Conservation (phyloP, 2,888 invertebrate genomes). For the Campopleginae sp. region DNA sequence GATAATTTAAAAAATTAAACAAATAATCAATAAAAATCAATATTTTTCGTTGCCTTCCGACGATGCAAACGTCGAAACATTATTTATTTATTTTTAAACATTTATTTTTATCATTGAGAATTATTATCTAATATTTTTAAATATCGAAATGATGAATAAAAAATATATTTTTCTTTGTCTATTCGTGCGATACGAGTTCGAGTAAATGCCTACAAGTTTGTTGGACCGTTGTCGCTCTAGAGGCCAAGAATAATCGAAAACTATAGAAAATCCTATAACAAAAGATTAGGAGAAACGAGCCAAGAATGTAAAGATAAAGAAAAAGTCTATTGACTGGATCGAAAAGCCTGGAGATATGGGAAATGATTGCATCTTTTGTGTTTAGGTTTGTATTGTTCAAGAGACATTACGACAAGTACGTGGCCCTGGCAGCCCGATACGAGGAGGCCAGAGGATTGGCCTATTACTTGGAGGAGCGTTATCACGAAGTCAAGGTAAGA, state of each 20-base stretch:
- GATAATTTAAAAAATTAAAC: too few relatives aligned
- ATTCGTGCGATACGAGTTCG: too few relatives aligned
- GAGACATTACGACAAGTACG: constrained; percentile 87
- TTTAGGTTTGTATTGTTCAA: constrained; percentile 87
- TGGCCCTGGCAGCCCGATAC: constrained; percentile 87
- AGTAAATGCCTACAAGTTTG: neutral
- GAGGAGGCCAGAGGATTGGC: constrained; percentile 87
- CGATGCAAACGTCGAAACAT: too few relatives aligned
- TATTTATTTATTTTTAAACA: too few relatives aligned
- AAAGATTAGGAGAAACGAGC: constrained; percentile 6
- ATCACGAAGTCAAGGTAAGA: constrained; percentile 88
- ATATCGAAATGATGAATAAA: neutral
- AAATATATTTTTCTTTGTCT: too few relatives aligned
- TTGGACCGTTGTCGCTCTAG: neutral
- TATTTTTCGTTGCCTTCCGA: too few relatives aligned
- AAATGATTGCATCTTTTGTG: constrained; percentile 46
- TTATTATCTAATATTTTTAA: too few relatives aligned
- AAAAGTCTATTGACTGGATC: neutral
- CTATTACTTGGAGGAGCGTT: constrained; percentile 88
- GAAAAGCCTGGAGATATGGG: neutral
- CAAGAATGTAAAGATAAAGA: neutral
- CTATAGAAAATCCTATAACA: neutral
- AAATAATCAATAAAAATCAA: too few relatives aligned
- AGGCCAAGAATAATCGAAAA: neutral
- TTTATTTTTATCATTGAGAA: too few relatives aligned